These are phyloP conservation scores for Limosa lapponica DNA, from an alignment of 2,797 vertebrate genomes.

Conservation along the genomic window DNA sequence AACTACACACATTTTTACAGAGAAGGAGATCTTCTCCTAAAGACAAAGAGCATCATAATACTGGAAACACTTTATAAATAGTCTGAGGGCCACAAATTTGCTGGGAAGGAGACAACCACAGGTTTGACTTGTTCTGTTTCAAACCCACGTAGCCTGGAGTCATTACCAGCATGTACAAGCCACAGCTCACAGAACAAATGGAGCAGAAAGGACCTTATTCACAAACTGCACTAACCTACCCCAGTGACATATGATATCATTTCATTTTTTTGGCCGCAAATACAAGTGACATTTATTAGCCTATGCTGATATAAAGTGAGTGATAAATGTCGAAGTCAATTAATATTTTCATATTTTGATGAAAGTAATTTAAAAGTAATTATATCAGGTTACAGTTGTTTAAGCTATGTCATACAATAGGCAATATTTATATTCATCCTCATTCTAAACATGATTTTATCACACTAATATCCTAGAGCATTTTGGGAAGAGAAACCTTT, in stretches of 20 bases:
- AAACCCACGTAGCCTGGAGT: neutral
- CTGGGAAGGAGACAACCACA: neutral
- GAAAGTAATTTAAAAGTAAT: conserved; percentile 50
- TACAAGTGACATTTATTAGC: conserved; percentile 36
- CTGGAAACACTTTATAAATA: neutral
- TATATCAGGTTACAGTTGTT: conserved; percentile 39
- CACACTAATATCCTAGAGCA: conserved; percentile 8
- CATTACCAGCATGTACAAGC: neutral
- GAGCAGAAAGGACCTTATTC: neutral
- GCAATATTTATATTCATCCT: neutral
- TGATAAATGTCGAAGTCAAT: conserved; percentile 43
- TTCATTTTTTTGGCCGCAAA: neutral
- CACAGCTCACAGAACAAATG: neutral
- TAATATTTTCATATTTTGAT: conserved; percentile 38
- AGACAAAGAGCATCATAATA: neutral
- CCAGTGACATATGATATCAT: neutral
- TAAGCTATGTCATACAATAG: conserved; percentile 21
- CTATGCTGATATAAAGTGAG: conserved; percentile 41
- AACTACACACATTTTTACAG: neutral
- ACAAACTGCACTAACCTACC: neutral
- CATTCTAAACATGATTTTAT: conserved; percentile 32
- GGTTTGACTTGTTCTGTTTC: neutral
- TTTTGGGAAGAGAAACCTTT: conserved; percentile 11
- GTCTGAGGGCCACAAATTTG: neutral
- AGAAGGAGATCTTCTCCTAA: neutral